A percentile compares a stretch with the other conserved stretches of the same genome.
phyloP scores from a whole-genome alignment of 2,888 invertebrate genomes.

The Agonopterix arenella region DNA sequence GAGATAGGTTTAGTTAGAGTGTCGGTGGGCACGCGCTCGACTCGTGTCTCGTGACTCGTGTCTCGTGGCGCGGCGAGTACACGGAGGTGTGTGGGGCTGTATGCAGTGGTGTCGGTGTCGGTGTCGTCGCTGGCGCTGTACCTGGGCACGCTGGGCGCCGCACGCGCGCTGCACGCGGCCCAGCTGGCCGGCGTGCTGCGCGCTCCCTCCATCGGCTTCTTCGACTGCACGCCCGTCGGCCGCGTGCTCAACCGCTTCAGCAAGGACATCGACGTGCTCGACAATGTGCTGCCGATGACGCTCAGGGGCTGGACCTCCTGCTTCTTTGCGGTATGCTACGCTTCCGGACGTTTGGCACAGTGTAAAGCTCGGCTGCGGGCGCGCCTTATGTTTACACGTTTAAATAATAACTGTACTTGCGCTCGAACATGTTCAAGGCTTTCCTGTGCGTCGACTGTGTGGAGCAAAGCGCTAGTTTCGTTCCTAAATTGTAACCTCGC shows the following conservation, averaged over 20 bases:
- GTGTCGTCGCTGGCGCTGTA: constrained; percentile 81
- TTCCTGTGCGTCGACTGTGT: too few species aligned
- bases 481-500: too few species aligned
- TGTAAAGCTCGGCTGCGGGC: too few species aligned
- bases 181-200: constrained; percentile 81
- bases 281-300: constrained; percentile 83
- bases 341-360: neutral
- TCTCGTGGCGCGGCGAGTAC: neutral
- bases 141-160: constrained; percentile 80
- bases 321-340: constrained; percentile 78
- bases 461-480: too few species aligned
- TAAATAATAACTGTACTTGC: too few species aligned
- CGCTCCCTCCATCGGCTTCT: constrained; percentile 83
- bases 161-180: constrained; percentile 79
- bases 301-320: constrained; percentile 83
- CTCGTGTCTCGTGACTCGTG: neutral
- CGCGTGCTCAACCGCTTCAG: constrained; percentile 87
- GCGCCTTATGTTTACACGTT: too few species aligned
- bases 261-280: constrained; percentile 84
- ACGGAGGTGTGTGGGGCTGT: constrained; percentile 14
- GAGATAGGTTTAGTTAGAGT: neutral
- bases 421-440: too few species aligned
- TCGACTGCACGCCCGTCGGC: constrained; percentile 88
- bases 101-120: constrained; percentile 80
- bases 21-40: neutral